Percentiles rank a stretch among this genome's conserved stretches.
Evolutionary conservation across 2,888 invertebrate genomes (phyloP).

Genomic region (Apocheima hispidaria): DNA sequence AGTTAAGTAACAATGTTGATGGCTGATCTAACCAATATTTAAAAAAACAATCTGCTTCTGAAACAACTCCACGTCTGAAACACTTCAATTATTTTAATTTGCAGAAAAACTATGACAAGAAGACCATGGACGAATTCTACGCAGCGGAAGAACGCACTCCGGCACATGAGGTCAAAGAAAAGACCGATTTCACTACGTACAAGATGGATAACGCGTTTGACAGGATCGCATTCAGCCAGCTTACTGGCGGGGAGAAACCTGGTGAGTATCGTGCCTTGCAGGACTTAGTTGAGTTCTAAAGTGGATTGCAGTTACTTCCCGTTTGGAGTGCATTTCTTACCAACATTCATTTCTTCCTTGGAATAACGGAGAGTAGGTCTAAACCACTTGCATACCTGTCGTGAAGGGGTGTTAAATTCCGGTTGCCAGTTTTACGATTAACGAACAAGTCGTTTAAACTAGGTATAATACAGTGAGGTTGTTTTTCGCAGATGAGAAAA

Average conservation of each 20-base stretch:
- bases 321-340: too few relatives aligned
- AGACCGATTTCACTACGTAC: constrained; percentile 62
- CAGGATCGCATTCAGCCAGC: constrained; percentile 72
- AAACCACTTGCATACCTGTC: too few relatives aligned
- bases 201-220: constrained; percentile 72
- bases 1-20: too few relatives aligned
- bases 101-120: constrained; percentile 74
- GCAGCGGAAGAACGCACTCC: constrained; percentile 59
- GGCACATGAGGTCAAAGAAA: constrained; percentile 63
- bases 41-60: too few relatives aligned
- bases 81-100: neutral
- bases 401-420: too few relatives aligned
- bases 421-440: too few relatives aligned
- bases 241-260: constrained; percentile 69
- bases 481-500: constrained; percentile 62
- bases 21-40: too few relatives aligned
- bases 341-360: too few relatives aligned
- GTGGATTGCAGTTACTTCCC: too few relatives aligned
- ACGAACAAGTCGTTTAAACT: neutral
- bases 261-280: too few relatives aligned
- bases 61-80: neutral
- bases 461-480: neutral
- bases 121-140: constrained; percentile 70
- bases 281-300: too few relatives aligned
- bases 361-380: too few relatives aligned